Evolutionary conservation across 2,113 vertebrate species (phyloP), one percentile per base, ranked within the genome.

Genomic region (Acanthisitta chloris): DNA sequence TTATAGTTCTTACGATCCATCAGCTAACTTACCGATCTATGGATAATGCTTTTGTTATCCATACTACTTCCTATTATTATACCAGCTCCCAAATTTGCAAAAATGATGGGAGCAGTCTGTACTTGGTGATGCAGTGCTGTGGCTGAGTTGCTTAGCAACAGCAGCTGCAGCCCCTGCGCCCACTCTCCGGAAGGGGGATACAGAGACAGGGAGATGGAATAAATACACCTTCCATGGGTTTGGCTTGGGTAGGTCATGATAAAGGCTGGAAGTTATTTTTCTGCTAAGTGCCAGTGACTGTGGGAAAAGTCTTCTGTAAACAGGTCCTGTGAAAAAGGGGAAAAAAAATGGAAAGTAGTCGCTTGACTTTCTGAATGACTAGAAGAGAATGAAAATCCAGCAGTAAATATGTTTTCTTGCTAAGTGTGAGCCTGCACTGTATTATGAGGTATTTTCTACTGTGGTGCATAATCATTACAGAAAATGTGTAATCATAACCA

Each of bases 91-190:
- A 88, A 73, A 93, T 97, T 97, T 93, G 86, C 79, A 89, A 85
- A 97, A 97, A 96, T 78, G 92, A 96, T 94, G 94, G 93, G 97
- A 88, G 95, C 93, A 97, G 94, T 94, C 91, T 96, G 97, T 93
- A 95, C 90, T 88, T 95, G 97, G 96, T 90, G 96, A 95, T 96
- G 96, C 94, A 83, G 96, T 87, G 95, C 97, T 92, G 65, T 82
- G 95, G 85, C 81, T 19, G 82, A 38, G 98, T 98, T 98, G 98
- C 98, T 95, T 97, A 97, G 97, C 98, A 98, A 98, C 98, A 31
- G 93, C 13, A 2, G 3, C 95, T 82, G 94, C 93, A 85, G 93
- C 86, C 96, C 94, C 97, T 97, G 97, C 94, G 2, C 97, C 31
- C 28, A 89, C 81, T 97, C 97, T 97, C 97, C 96, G 92, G 97